Percentiles rank a stretch among this genome's conserved stretches.
Conservation (phyloP, 2,888 invertebrate species). For the Troides aeacus region DNA sequence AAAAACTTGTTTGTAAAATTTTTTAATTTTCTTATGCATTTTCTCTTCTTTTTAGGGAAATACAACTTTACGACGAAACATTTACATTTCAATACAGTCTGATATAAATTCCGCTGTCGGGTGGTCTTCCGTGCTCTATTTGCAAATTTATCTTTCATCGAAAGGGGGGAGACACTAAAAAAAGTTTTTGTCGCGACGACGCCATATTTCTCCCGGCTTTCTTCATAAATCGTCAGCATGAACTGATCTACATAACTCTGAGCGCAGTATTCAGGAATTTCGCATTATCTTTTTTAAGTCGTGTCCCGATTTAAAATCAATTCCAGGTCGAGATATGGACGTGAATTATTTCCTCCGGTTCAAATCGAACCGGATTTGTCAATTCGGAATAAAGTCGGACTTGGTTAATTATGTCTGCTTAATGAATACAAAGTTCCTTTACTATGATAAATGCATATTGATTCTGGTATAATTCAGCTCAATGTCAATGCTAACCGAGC, state of each 20-base stretch:
- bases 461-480: slow-evolving; percentile 1
- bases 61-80: slow-evolving; percentile 50
- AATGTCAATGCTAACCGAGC: slow-evolving; percentile 5
- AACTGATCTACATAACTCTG: slow-evolving; percentile 67
- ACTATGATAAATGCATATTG: background rate
- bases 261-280: slow-evolving; percentile 37
- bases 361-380: slow-evolving; percentile 1
- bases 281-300: slow-evolving; percentile 36
- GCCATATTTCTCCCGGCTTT: slow-evolving; percentile 70
- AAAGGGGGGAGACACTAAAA: slow-evolving; percentile 59
- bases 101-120: slow-evolving; percentile 53
- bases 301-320: slow-evolving; percentile 31
- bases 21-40: slow-evolving; percentile 14
- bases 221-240: slow-evolving; percentile 71
- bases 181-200: slow-evolving; percentile 66
- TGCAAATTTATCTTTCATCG: slow-evolving; percentile 71
- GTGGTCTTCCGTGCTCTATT: slow-evolving; percentile 54
- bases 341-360: background rate
- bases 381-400: background rate
- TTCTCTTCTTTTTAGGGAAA: slow-evolving; percentile 31
- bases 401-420: background rate
- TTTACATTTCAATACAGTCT: slow-evolving; percentile 61
- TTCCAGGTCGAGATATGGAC: slow-evolving; percentile 1
- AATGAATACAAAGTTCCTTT: background rate
- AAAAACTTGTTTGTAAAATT: background rate